Conservation (phyloP, 2,113 vertebrate genomes). For the Aythya baeri region DNA sequence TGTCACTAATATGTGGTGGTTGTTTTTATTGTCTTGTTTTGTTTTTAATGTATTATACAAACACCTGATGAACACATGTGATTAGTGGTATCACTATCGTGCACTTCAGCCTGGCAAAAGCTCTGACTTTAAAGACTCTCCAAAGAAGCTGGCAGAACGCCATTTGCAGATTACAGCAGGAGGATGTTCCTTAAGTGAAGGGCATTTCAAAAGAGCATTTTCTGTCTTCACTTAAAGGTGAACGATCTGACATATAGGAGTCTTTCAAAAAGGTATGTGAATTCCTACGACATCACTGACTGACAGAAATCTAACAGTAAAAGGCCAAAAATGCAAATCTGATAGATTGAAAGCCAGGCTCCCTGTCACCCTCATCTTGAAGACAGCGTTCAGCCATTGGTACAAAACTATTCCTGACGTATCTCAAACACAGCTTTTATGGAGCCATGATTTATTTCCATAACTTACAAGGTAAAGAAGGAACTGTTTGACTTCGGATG, state of each 20-base stretch:
- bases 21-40: no score
- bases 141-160: not conserved
- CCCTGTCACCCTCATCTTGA: fast-evolving
- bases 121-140: not conserved
- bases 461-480: not conserved
- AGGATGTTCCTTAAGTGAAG: not conserved
- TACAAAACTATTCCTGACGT: not conserved
- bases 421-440: not conserved
- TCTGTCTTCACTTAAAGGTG: not conserved
- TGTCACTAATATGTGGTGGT: not conserved
- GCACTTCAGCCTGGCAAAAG: not conserved
- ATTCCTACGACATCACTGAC: not conserved
- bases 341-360: not conserved
- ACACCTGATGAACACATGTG: not conserved
- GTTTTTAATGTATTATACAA: not conserved
- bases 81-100: not conserved
- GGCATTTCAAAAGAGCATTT: not conserved
- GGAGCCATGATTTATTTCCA: not conserved
- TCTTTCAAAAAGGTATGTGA: not conserved
- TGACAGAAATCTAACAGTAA: not conserved
- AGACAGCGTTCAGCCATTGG: not conserved
- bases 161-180: not conserved
- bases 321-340: not conserved
- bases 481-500: not conserved
- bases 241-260: not conserved